Base-by-base conservation (phyloP, 2,797 vertebrate genomes). In the Sebastes oblongus region DNA sequence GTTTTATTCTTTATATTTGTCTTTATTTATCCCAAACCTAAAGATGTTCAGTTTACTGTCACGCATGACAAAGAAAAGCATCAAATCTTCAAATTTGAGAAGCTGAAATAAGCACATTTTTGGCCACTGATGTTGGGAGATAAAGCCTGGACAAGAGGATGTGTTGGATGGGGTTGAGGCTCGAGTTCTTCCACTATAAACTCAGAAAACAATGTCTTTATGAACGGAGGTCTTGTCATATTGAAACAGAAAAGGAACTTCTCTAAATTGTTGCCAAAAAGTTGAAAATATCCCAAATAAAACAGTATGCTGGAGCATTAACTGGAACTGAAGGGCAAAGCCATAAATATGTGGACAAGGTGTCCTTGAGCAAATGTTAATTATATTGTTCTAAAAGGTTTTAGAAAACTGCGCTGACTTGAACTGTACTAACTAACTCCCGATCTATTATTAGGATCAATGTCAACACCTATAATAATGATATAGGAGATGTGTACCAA, bases 161-260 rank as follows among this genome's bases (percentile, higher is more conserved):
- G 36, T 39, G 36, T 39, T 39, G 36, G 36, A 39, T 39, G 36
- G 36, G 36, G 36, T 39, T 39, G 36, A 39, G 36, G 36, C 36
- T 39, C 36, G 0, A 39, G 12, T 39, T 39, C 36, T 39, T 39
- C 36, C 36, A 39, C 36, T 39, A 39, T 39, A 39, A 39, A 39
- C 36, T 39, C 36, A 39, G 36, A 0, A 39, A 39, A 39, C 12
- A 2, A 39, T 39, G 36, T 39, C 12, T 39, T 0, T 39, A 39
- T 39, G 5, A 1, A 13, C 0, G 0, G 36, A 12, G 36, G 36
- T 39, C 36, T 39, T 39, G 12, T 39, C 36, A 39, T 39, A 0
- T 39, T 39, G 36, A 0, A 0, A 39, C 0, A 39, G 36, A 39
- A 42, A 52, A 24, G 54, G 54, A 55, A 2, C n/a, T 55, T n/a